Evolutionary conservation across 2,113 vertebrate species (phyloP), one percentile per base, ranked within the genome.

Genomic region (Rousettus leschenaultii): DNA sequence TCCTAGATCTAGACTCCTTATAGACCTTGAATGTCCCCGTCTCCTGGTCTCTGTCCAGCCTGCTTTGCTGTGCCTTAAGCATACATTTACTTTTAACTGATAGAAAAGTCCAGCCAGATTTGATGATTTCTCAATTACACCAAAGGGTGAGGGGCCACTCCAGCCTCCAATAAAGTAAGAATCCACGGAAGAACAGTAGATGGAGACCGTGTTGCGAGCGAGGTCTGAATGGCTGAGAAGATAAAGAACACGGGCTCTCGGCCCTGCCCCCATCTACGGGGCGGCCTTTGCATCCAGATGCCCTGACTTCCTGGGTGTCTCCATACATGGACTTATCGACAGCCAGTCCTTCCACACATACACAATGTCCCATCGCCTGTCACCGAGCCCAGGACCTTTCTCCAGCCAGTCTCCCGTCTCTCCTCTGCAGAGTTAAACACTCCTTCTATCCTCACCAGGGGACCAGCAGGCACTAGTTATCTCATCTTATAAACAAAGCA

Each of bases 321-420:
- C 6, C 6, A 1, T 4, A 1, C 10, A 14, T 45, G 24, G 11
- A 4, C 7, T 73, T 22, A 0, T 24, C n/a, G 16, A 35, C 9
- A 18, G 3, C 19, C 87, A 59, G 28, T 18, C 15, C 30, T 33
- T n/a, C 28, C 14, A 2, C 11, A 6, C 18, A 24, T 12, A 16
- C 10, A 4, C 38, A 18, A 1, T 28, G 7, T 3, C 24, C 33
- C 4, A 7, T 21, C 16, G 12, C n/a, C 11, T 22, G 26, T 40
- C 66, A 40, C 26, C 1, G 10, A 63, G 33, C 33, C n/a, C 38
- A 51, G 68, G 43, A 45, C 7, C 0, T 8, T 33, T 6, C 5
- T 73, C 14, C 4, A 21, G 18, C 5, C 18, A 15, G 2, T 14
- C 53, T 71, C 22, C 19, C 2, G 40, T 53, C 65, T 75, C 16